Evolutionary conservation across 2,888 invertebrate species (phyloP), one percentile per base, ranked within the genome.

Genomic region (Loripinus fragilis): DNA sequence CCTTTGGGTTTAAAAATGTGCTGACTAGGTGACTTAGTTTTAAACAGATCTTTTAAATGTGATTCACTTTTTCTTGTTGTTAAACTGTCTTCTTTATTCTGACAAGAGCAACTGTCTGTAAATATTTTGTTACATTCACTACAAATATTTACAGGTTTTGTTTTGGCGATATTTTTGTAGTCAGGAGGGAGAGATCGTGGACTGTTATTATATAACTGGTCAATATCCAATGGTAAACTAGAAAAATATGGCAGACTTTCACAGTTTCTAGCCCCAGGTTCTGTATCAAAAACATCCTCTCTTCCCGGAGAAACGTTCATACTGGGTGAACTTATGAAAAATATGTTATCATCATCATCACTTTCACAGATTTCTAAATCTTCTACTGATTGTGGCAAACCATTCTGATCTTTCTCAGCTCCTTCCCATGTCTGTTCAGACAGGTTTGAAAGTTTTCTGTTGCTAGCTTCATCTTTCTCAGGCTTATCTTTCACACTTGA

Each of bases 311-410:
- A 12, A 2, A 52, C 3, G 8, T 28, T n/a, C 33, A 60, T 30
- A 33, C 33, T 33, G 30, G 30, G 3, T 12, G 60, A 15, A 33
- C 33, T 60, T 5, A 60, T 60, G 33, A 60, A 60, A 60, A 60
- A 60, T 60, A 60, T 60, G n/a, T 25, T 52, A 33, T 60, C 60
- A 60, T 60, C 60, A 60, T 60, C 60, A 60, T 60, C 60, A 60
- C 60, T 60, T 2, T 60, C 60, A 60, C 33, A 30, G 23, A 33
- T 8, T 20, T 33, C 60, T n/a, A n/a, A 17, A 10, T 60, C 60
- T 28, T 23, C 23, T 5, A 33, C 15, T 33, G 20, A 8, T 20
- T 33, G 10, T 33, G 60, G 20, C 5, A 33, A 60, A 23, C 60
- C 60, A 60, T 60, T 60, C 1, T 60, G 60, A 20, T 30, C 33